Conservation (phyloP, 2,113 vertebrate genomes). For the Thunnus maccoyii region DNA sequence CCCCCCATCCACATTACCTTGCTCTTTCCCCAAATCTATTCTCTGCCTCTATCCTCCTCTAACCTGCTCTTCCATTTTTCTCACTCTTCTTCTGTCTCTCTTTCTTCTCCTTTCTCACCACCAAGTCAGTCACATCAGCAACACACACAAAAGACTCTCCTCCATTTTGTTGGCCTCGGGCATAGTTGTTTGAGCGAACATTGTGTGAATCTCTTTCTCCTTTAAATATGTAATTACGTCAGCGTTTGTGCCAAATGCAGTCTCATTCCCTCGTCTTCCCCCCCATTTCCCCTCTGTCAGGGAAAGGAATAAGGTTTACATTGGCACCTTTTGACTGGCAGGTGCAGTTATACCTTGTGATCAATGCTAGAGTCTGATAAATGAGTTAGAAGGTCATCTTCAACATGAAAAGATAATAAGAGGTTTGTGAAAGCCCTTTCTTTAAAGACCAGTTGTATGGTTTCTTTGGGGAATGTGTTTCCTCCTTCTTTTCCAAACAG, state of each 20-base stretch:
- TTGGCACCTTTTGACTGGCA: slow-evolving; percentile 60
- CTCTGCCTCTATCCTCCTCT: slow-evolving; percentile 39
- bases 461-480: slow-evolving; percentile 45
- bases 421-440: slow-evolving; percentile 22
- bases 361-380: slow-evolving; percentile 39
- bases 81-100: slow-evolving; percentile 9
- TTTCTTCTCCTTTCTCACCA: slow-evolving; percentile 41
- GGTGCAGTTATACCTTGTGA: slow-evolving; percentile 33
- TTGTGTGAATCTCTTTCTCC: slow-evolving; percentile 49
- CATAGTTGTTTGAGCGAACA: slow-evolving; percentile 45
- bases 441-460: slow-evolving; percentile 24
- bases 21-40: slow-evolving; percentile 41
- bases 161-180: slow-evolving; percentile 50
- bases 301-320: slow-evolving; percentile 25
- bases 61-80: slow-evolving; percentile 23
- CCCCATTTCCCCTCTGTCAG: slow-evolving; percentile 3
- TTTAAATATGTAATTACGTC: slow-evolving; percentile 74
- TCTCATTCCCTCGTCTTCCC: slow-evolving; percentile 1
- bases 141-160: slow-evolving; percentile 31
- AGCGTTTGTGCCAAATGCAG: slow-evolving; percentile 47
- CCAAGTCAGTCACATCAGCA: slow-evolving; percentile 45
- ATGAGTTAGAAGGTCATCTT: slow-evolving; percentile 30
- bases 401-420: slow-evolving; percentile 47
- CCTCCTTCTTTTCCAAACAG: slow-evolving; percentile 28
- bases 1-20: slow-evolving; percentile 30